Conservation (phyloP, 2,797 vertebrate genomes). For the Chaetodon trifasciatus region DNA sequence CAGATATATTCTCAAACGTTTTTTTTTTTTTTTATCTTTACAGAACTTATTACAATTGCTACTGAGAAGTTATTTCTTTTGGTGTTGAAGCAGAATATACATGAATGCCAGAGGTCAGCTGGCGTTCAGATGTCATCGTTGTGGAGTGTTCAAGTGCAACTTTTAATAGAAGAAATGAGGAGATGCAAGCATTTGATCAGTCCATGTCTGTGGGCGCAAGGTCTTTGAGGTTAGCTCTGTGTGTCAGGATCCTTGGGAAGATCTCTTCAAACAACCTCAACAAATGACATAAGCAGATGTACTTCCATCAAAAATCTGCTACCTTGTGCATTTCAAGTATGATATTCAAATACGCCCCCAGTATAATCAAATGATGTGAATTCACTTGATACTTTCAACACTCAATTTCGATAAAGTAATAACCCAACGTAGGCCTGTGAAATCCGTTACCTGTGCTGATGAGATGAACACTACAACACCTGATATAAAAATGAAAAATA, state of each 20-base stretch:
- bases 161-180: background rate
- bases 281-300: background rate
- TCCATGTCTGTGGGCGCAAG: background rate
- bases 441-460: constrained; percentile 22
- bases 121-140: constrained; percentile 8
- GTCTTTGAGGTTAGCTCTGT: constrained; percentile 13
- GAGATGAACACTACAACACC: constrained; percentile 17
- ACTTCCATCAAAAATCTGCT: background rate
- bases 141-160: background rate
- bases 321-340: background rate
- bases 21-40: background rate
- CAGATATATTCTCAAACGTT: background rate
- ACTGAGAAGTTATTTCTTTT: constrained; percentile 1
- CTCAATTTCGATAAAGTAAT: background rate
- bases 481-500: background rate
- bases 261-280: constrained; percentile 6
- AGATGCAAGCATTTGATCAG: constrained; percentile 16
- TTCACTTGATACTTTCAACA: constrained; percentile 4
- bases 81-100: background rate
- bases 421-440: background rate
- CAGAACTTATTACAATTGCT: background rate
- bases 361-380: constrained; percentile 4
- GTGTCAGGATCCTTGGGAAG: background rate
- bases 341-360: background rate
- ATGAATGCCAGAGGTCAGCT: constrained; percentile 3